Evolutionary conservation across 2,797 vertebrate species (phyloP).

Genomic region (Periophthalmus magnuspinnatus): DNA sequence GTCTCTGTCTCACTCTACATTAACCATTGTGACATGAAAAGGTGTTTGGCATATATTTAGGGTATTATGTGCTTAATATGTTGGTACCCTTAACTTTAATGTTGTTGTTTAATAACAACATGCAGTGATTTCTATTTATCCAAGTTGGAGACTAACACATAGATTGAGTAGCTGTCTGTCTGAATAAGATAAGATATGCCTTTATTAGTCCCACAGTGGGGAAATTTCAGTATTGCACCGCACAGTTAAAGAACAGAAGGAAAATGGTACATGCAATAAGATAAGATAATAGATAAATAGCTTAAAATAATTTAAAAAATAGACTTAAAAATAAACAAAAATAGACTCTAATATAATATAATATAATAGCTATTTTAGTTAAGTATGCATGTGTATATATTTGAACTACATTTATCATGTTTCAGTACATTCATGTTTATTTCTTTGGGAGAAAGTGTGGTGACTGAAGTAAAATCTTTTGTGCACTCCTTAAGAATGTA

Average conservation of each 20-base stretch:
- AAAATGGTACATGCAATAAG: too few relatives aligned
- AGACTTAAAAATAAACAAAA: too few relatives aligned
- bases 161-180: background rate
- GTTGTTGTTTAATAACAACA: background rate
- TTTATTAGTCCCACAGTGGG: too few relatives aligned
- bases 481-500: background rate
- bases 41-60: slow-evolving; percentile 12
- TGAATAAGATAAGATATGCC: too few relatives aligned
- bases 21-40: slow-evolving; percentile 30
- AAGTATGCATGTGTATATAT: background rate
- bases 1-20: slow-evolving; percentile 19
- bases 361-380: background rate
- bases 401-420: background rate
- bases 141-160: background rate
- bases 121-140: background rate
- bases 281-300: too few relatives aligned
- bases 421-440: background rate
- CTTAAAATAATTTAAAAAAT: too few relatives aligned
- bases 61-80: background rate
- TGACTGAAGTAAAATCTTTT: background rate
- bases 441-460: background rate
- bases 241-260: too few relatives aligned
- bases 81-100: background rate
- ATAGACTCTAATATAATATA: too few relatives aligned
- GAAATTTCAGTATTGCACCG: too few relatives aligned